Conservation (phyloP, 2,888 invertebrate species). For the Danaus chrysippus region DNA sequence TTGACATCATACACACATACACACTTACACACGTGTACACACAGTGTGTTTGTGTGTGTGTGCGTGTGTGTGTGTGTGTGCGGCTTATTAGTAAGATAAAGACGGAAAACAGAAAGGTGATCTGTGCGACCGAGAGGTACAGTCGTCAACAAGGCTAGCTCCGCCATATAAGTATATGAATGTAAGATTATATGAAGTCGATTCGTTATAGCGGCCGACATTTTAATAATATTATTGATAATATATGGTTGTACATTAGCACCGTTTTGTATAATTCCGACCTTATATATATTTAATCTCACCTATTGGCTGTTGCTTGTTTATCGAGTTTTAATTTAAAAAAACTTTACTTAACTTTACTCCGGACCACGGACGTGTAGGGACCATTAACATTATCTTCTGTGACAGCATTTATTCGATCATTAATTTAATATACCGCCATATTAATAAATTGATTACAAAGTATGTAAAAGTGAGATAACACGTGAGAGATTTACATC, state of each 20-base stretch:
- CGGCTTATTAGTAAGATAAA: constrained; percentile 69
- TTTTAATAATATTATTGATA: constrained; percentile 62
- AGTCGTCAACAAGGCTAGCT: constrained; percentile 71
- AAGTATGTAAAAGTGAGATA: constrained; percentile 23
- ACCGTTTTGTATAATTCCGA: constrained; percentile 26
- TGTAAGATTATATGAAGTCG: constrained; percentile 75
- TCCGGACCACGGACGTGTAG: neutral
- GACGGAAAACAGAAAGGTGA: constrained; percentile 50
- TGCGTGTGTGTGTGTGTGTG: constrained; percentile 46
- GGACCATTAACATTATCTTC: constrained; percentile 9
- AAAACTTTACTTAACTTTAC: too few relatives aligned
- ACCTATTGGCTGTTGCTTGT: constrained; percentile 7
- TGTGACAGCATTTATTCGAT: constrained; percentile 9
- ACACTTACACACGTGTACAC: constrained; percentile 28
- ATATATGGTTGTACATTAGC: constrained; percentile 13
- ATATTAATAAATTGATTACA: constrained; percentile 23
- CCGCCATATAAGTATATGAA: constrained; percentile 73
- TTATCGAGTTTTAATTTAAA: neutral
- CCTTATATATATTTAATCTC: constrained; percentile 38
- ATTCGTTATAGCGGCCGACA: constrained; percentile 70
- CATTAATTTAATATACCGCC: constrained; percentile 9
- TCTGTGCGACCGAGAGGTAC: constrained; percentile 58
- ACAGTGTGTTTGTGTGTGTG: constrained; percentile 39
- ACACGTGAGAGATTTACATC: constrained; percentile 32
- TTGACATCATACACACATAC: constrained; percentile 55